phyloP scores from a whole-genome alignment of 2,113 vertebrate genomes.

The Daphoenositta chrysoptera region DNA sequence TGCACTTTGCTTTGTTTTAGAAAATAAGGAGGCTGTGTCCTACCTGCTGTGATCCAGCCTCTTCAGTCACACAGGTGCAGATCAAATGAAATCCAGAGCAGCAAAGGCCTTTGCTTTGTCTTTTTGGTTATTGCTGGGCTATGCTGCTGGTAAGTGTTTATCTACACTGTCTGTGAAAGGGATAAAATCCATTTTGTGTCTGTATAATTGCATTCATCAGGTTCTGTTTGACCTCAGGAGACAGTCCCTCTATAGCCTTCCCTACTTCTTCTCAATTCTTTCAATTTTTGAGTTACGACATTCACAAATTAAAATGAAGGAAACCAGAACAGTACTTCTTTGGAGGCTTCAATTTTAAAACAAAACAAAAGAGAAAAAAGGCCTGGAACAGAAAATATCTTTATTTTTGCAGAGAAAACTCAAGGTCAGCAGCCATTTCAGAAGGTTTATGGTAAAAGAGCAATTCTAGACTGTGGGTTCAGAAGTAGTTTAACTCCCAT shows the following conservation, averaged over 20 bases:
- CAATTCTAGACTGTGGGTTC: not conserved
- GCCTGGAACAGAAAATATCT: not conserved
- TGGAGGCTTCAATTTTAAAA: not conserved
- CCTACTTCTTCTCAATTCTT: not conserved
- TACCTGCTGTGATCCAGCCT: not conserved
- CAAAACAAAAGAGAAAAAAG: not conserved
- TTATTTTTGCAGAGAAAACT: not conserved
- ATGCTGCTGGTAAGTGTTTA: not conserved
- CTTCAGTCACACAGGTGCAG: not conserved
- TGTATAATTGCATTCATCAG: rapidly evolving
- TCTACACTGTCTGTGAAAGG: not conserved
- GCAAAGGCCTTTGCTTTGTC: not conserved
- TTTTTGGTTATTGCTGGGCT: not conserved
- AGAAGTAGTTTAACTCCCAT: not conserved
- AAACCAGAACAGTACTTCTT: not conserved
- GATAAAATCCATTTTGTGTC: not conserved
- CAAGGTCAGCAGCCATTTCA: not conserved
- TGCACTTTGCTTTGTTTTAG: not conserved
- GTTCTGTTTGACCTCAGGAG: not conserved
- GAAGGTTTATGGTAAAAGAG: not conserved
- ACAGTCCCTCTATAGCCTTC: not conserved
- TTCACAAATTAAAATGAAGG: not conserved
- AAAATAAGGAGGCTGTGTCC: not conserved
- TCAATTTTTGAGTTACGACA: not conserved
- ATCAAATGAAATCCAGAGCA: not conserved